These are phyloP conservation scores for Puffinus mauretanicus DNA, from an alignment of 2,113 vertebrate genomes.

Conservation along the genomic window DNA sequence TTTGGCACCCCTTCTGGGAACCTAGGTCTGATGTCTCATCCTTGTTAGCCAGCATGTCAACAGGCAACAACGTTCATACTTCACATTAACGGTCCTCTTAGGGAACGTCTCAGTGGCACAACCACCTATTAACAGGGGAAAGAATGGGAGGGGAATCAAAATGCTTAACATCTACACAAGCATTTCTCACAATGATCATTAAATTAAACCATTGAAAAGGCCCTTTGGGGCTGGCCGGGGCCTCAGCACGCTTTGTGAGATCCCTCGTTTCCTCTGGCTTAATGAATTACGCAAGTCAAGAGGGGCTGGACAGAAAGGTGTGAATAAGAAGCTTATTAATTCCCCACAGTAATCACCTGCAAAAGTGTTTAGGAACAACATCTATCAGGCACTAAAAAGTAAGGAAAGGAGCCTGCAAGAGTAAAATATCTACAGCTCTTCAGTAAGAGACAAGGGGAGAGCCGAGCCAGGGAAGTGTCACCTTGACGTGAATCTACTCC, in stretches of 20 bases:
- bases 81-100: not conserved
- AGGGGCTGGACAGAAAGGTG: constrained; percentile 34
- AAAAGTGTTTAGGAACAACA: constrained; percentile 37
- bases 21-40: not conserved
- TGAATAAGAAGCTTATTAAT: constrained; percentile 47
- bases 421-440: not conserved
- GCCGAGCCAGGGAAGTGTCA: constrained; percentile 39
- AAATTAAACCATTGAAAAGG: constrained; percentile 6
- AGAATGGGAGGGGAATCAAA: constrained; percentile 19
- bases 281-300: constrained; percentile 53
- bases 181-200: not conserved
- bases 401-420: not conserved
- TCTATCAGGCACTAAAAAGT: constrained; percentile 23
- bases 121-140: constrained; percentile 16
- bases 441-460: not conserved
- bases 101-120: not conserved
- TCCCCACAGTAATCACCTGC: constrained; percentile 63
- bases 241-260: not conserved
- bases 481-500: constrained; percentile 1
- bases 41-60: not conserved
- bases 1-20: not conserved
- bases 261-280: constrained; percentile 25
- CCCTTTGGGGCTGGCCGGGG: not conserved
- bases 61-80: not conserved
- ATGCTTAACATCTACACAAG: not conserved